These are phyloP conservation scores for Epizoanthus scotinus DNA, from an alignment of 92 coral and sea anemone genomes.

Conservation along the genomic window DNA sequence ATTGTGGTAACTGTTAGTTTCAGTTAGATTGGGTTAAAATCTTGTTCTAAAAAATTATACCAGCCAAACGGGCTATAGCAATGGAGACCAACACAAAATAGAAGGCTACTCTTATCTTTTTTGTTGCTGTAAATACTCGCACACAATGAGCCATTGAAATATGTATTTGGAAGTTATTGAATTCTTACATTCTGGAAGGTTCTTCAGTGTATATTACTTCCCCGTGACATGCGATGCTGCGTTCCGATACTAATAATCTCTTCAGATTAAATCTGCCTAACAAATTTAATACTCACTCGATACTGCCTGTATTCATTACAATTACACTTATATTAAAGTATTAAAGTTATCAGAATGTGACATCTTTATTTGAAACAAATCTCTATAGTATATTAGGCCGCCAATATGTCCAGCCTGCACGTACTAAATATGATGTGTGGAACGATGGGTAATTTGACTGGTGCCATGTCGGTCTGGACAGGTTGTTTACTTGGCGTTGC, in stretches of 20 bases:
- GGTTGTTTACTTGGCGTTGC: slow-evolving; percentile 12
- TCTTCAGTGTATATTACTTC: no score
- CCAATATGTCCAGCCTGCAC: slow-evolving; percentile 23
- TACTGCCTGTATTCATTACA: slow-evolving; percentile 24
- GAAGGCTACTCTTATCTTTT: no score
- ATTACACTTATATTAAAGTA: slow-evolving; percentile 52
- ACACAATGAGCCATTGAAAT: no score
- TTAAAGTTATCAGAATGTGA: slow-evolving; percentile 57
- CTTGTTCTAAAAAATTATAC: no score
- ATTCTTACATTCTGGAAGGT: no score
- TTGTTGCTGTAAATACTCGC: no score
- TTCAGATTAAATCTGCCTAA: slow-evolving; percentile 32
- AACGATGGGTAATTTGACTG: slow-evolving; percentile 14
- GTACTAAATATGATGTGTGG: slow-evolving; percentile 21
- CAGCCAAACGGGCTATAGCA: no score
- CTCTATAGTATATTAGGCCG: slow-evolving; percentile 35
- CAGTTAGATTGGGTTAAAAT: no score
- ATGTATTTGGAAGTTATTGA: no score
- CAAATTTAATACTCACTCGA: slow-evolving; percentile 31
- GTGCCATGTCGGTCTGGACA: slow-evolving; percentile 17
- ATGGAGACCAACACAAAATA: no score
- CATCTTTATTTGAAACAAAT: slow-evolving; percentile 67
- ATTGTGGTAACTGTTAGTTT: no score
- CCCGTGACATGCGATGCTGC: no score
- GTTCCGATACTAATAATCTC: background rate